These are phyloP conservation scores for Aphelocoma coerulescens DNA, from an alignment of 2,113 vertebrate species.

Conservation along the genomic window DNA sequence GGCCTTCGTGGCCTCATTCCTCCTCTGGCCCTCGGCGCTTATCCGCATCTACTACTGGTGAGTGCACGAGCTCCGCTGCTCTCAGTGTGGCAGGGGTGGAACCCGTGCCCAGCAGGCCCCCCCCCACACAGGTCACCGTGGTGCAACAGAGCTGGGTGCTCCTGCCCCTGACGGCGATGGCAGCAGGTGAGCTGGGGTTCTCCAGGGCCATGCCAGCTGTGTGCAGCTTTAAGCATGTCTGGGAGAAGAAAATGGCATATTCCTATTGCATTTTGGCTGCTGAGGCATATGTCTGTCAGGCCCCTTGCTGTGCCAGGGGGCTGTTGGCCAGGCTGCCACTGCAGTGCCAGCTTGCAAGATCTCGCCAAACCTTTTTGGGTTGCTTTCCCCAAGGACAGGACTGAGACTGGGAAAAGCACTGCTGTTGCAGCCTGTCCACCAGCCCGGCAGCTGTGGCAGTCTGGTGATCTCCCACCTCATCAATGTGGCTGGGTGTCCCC, in stretches of 20 bases:
- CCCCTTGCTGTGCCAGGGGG: not conserved
- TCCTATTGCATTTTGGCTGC: not conserved
- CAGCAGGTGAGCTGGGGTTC: not conserved
- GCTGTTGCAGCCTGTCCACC: accelerated
- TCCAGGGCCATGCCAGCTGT: not conserved
- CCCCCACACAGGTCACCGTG: accelerated
- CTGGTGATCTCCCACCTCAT: not conserved
- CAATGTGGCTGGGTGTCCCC: not conserved
- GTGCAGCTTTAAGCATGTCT: not conserved
- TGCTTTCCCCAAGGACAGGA: not conserved
- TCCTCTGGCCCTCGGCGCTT: constrained; percentile 84
- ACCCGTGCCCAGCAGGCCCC: not conserved
- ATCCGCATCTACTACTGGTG: constrained; percentile 92
- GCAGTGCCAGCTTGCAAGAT: not conserved
- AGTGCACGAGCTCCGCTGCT: not conserved
- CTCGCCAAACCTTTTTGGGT: not conserved
- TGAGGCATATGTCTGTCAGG: not conserved
- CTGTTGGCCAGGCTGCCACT: not conserved
- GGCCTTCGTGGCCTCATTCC: constrained; percentile 81
- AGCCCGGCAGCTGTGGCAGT: not conserved
- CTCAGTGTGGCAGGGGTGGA: not conserved
- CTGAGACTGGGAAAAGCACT: not conserved
- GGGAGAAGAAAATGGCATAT: not conserved
- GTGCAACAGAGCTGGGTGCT: not conserved
- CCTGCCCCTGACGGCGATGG: accelerated